Evolutionary conservation across 2,888 invertebrate species (phyloP).

Genomic region (Lasioglossum oenotherae): DNA sequence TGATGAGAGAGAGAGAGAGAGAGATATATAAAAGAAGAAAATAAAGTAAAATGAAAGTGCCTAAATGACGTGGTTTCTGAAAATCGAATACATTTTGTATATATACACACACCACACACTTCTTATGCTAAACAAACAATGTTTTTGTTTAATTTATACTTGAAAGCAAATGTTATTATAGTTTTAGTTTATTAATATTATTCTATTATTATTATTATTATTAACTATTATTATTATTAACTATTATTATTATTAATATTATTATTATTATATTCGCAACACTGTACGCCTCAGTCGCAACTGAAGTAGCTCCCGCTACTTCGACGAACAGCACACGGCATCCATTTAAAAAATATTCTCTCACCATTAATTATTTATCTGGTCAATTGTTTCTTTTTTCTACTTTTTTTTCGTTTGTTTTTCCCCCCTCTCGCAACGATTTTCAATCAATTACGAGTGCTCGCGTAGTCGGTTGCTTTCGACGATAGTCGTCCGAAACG

Average conservation of each 20-base stretch:
- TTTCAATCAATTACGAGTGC: conserved; percentile 30
- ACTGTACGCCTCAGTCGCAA: conserved; percentile 44
- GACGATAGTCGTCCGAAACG: conserved; percentile 45
- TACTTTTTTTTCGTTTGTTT: conserved; percentile 22
- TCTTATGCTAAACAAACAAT: conserved; percentile 70
- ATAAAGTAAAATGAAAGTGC: conserved; percentile 62
- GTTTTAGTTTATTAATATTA: conserved; percentile 73
- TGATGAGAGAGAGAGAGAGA: no score
- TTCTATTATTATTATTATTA: neutral
- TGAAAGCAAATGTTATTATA: conserved; percentile 79
- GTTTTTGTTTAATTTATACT: conserved; percentile 82
- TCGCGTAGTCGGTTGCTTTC: conserved; percentile 42
- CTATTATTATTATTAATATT: conserved; percentile 58
- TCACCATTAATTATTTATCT: conserved; percentile 59
- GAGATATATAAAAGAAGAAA: neutral
- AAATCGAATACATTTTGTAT: conserved; percentile 80
- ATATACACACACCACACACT: conserved; percentile 68
- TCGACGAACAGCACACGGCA: conserved; percentile 31
- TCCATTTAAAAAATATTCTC: conserved; percentile 35
- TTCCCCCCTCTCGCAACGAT: conserved; percentile 11
- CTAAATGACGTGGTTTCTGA: conserved; percentile 78
- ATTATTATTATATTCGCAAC: conserved; percentile 55
- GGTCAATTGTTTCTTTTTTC: conserved; percentile 44
- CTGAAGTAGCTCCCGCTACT: conserved; percentile 31
- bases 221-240: conserved; percentile 30